These are phyloP conservation scores for Crocidura indochinensis DNA, from an alignment of 2,797 vertebrate species.

Conservation along the genomic window DNA sequence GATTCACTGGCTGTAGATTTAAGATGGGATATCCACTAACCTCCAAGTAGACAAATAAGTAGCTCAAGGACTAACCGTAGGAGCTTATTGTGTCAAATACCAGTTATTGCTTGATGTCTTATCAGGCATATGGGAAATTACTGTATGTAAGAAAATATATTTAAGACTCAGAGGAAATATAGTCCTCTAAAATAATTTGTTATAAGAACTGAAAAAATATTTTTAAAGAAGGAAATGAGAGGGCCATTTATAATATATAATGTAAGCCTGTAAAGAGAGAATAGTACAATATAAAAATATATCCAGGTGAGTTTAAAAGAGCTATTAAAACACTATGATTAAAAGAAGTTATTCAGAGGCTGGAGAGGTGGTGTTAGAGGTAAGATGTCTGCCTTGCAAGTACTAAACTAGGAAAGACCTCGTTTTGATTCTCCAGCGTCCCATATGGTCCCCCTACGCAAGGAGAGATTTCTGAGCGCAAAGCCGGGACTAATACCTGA, in stretches of 20 bases:
- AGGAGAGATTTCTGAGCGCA: too few species aligned
- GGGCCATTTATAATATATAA: neutral
- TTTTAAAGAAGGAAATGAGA: neutral
- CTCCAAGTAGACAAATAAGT: neutral
- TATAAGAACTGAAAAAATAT: neutral
- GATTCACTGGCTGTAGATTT: neutral
- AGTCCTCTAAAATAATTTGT: constrained; percentile 42
- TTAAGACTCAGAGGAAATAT: constrained; percentile 11
- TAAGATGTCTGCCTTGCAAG: too few species aligned
- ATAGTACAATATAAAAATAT: neutral
- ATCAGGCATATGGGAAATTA: neutral
- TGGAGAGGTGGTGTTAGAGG: too few species aligned
- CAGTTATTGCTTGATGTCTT: constrained; percentile 42
- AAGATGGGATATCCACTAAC: neutral
- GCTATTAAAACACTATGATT: constrained; percentile 29
- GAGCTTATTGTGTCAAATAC: neutral
- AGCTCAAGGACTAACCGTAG: neutral
- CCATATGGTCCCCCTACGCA: too few species aligned
- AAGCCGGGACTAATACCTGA: too few species aligned
- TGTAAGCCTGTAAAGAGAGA: neutral
- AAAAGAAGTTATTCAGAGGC: neutral
- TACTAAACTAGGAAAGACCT: too few species aligned
- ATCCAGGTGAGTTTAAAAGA: neutral
- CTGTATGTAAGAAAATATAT: neutral
- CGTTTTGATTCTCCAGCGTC: too few species aligned